Conservation (phyloP, 1,140 invertebrate genomes). For the Choristoneura fumiferana region DNA sequence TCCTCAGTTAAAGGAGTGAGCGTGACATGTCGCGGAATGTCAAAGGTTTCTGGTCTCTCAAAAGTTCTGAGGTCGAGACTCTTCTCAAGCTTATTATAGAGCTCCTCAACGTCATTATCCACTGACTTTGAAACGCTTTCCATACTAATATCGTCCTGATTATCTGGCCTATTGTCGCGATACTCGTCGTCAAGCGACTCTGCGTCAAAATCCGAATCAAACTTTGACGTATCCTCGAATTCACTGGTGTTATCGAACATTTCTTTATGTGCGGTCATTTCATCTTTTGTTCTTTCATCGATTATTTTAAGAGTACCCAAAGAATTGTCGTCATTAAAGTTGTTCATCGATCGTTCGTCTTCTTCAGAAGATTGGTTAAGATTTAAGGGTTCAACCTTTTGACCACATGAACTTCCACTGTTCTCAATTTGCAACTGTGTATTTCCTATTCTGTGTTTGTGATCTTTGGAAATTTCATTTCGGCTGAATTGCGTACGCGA, state of each 20-base stretch:
- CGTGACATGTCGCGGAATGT: constrained; percentile 32
- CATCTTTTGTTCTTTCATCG: constrained; percentile 39
- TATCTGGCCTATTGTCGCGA: constrained; percentile 25
- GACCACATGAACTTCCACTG: no score
- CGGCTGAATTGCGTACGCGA: constrained; percentile 1
- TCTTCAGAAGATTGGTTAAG: no score
- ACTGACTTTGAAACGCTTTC: constrained; percentile 39
- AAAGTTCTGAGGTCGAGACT: constrained; percentile 32
- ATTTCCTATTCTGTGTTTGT: no score
- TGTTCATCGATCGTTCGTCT: no score
- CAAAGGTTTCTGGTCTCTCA: constrained; percentile 28
- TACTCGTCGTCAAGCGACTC: constrained; percentile 51
- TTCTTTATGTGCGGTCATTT: constrained; percentile 28
- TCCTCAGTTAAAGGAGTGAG: constrained; percentile 63
- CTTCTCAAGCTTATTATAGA: constrained; percentile 49
- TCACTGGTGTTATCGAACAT: constrained; percentile 37
- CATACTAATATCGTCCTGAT: constrained; percentile 36
- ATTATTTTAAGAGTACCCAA: constrained; percentile 33
- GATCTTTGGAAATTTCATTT: background rate
- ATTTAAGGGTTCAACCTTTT: background rate
- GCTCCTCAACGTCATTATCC: constrained; percentile 51
- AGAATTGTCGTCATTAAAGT: no score
- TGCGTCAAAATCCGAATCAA: constrained; percentile 54
- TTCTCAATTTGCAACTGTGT: no score
- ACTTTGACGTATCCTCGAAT: constrained; percentile 34